Percentiles rank a stretch among this genome's conserved stretches.
Evolutionary conservation across 2,888 invertebrate genomes (phyloP).

Genomic region (Fragum whitleyi): DNA sequence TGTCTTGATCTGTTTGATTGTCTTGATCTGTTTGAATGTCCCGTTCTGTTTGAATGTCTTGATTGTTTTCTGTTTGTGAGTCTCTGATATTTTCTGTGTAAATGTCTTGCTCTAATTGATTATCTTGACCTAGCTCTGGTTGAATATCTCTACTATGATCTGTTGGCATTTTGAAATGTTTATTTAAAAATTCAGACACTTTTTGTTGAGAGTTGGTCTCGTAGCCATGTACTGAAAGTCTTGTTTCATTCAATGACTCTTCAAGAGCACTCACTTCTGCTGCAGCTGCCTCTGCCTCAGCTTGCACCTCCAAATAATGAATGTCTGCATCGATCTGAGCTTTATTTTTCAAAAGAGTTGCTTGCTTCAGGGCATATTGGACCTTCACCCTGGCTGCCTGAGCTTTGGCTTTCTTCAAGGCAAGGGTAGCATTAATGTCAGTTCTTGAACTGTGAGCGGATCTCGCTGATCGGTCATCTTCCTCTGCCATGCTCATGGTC

Average conservation of each 20-base stretch:
- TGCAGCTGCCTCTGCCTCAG: neutral
- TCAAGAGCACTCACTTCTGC: neutral
- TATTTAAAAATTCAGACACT: neutral
- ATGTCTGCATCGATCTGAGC: conserved; percentile 1
- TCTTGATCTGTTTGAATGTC: neutral
- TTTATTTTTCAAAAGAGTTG: neutral
- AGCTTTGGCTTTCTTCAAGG: neutral
- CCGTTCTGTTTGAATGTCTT: neutral
- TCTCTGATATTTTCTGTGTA: too few relatives aligned
- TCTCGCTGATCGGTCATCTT: neutral
- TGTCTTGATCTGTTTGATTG: neutral
- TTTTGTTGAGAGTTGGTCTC: neutral
- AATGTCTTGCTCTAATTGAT: neutral
- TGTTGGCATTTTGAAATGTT: neutral
- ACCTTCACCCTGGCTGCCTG: neutral
- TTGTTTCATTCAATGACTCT: neutral
- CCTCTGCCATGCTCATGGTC: neutral
- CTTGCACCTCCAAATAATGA: neutral
- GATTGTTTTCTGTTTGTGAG: too few relatives aligned
- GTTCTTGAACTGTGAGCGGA: neutral
- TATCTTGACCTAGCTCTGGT: neutral
- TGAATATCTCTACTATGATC: too few relatives aligned
- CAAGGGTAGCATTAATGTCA: neutral
- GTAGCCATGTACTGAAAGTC: neutral
- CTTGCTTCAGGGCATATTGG: neutral